phyloP scores from a whole-genome alignment of 1,140 invertebrate genomes.

The Drosophila persimilis region DNA sequence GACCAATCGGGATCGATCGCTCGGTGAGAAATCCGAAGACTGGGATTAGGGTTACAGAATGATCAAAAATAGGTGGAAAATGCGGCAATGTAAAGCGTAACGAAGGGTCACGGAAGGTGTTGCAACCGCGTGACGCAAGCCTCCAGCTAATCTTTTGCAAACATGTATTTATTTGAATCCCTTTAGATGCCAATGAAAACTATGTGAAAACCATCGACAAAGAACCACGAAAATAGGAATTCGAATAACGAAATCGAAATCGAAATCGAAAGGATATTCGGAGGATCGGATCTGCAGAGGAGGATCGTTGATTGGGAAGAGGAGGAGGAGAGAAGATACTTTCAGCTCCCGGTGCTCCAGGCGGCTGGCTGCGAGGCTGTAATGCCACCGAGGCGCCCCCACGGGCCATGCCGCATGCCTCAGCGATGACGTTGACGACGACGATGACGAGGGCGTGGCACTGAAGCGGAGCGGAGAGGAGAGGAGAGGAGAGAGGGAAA shows the following conservation, averaged over 20 bases:
- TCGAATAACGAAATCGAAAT: slow-evolving; percentile 8
- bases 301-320: slow-evolving; percentile 1
- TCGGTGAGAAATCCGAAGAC: no score
- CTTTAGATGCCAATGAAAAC: slow-evolving; percentile 31
- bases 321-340: background rate
- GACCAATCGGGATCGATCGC: no score
- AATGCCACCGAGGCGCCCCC: slow-evolving; percentile 39
- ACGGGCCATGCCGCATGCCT: slow-evolving; percentile 31
- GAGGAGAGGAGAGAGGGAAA: no score
- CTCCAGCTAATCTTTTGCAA: slow-evolving; percentile 20
- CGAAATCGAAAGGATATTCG: slow-evolving; percentile 11
- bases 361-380: background rate
- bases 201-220: background rate
- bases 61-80: no score
- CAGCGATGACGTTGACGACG: slow-evolving; percentile 22
- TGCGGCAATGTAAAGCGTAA: slow-evolving; percentile 22
- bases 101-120: slow-evolving; percentile 43
- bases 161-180: slow-evolving; percentile 13
- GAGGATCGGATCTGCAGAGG: background rate
- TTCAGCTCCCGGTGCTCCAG: slow-evolving; percentile 11
- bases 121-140: slow-evolving; percentile 13
- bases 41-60: no score
- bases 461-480: no score
- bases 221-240: slow-evolving; percentile 2
- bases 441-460: slow-evolving; percentile 9